Conservation (phyloP, 2,888 invertebrate genomes). For the Morinoia aosen region DNA sequence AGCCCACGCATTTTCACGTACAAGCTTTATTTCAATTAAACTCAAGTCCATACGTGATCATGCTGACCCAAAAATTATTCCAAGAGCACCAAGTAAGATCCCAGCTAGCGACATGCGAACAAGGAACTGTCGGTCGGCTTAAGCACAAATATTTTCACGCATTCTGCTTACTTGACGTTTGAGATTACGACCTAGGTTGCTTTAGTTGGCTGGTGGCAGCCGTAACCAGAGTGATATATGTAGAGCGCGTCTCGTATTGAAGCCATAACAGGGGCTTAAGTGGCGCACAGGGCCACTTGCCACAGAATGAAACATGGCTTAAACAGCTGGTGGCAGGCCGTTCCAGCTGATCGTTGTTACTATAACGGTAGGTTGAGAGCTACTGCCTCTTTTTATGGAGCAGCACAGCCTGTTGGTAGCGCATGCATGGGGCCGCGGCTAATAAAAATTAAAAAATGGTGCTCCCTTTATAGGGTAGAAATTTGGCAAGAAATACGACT, state of each 20-base stretch:
- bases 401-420: background rate
- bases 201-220: background rate
- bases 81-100: background rate
- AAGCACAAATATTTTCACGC: background rate
- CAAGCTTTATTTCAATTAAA: background rate
- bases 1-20: background rate
- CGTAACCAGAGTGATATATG: slow-evolving; percentile 6
- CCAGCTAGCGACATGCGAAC: background rate
- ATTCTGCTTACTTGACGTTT: background rate
- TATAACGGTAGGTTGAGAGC: background rate
- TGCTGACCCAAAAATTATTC: background rate
- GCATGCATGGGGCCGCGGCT: background rate
- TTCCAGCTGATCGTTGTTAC: slow-evolving; percentile 13
- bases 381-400: background rate
- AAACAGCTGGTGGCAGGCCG: background rate
- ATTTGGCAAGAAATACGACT: background rate
- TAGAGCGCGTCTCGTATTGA: background rate
- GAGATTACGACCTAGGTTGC: background rate
- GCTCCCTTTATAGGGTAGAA: background rate
- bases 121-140: background rate
- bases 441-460: background rate
- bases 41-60: background rate
- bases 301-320: slow-evolving; percentile 48
- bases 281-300: slow-evolving; percentile 18
- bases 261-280: slow-evolving; percentile 38